Evolutionary conservation across 2,113 vertebrate species (phyloP).

Genomic region (Cebus imitator): DNA sequence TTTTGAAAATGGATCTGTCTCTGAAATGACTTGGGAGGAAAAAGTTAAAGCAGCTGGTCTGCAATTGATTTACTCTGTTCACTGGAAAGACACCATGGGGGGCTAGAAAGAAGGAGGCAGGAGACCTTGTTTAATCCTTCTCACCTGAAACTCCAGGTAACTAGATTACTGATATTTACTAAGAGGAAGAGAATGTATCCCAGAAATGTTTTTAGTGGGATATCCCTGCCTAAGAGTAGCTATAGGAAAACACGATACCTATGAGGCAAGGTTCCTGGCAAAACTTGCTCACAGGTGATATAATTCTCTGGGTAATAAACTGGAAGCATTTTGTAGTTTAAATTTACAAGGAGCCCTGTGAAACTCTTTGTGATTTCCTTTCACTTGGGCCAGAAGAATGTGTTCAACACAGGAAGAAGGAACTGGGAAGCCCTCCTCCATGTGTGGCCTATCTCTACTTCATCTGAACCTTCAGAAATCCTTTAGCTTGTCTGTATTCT

Average conservation of each 20-base stretch:
- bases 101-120: fast-evolving
- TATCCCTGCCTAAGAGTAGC: background rate
- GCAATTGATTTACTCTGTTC: background rate
- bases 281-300: background rate
- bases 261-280: background rate
- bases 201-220: background rate
- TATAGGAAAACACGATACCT: background rate
- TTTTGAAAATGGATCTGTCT: background rate
- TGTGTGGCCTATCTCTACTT: background rate
- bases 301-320: background rate
- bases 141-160: background rate
- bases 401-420: background rate
- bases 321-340: background rate
- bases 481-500: background rate
- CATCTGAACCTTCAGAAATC: background rate
- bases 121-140: background rate
- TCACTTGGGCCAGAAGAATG: background rate
- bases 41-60: background rate
- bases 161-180: background rate
- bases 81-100: background rate
- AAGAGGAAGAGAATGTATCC: background rate
- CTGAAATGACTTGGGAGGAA: background rate
- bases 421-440: fast-evolving
- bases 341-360: background rate
- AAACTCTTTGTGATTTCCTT: background rate